phyloP scores from a whole-genome alignment of 2,797 vertebrate genomes.

The Nyctibius grandis region DNA sequence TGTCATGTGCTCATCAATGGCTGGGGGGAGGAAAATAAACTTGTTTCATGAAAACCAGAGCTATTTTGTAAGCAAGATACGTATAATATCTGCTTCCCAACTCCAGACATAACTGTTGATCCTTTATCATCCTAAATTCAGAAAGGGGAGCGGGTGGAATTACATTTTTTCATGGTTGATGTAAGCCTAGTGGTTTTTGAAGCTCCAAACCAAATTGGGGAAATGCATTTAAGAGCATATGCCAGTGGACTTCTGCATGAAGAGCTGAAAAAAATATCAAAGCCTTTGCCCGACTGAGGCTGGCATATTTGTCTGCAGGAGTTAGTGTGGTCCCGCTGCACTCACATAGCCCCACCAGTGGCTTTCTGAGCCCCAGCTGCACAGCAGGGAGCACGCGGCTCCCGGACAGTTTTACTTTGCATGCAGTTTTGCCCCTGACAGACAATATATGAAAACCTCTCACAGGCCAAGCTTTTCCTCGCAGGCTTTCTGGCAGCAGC shows the following conservation, averaged over 20 bases:
- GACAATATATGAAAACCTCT: background rate
- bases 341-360: background rate
- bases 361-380: background rate
- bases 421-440: background rate
- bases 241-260: background rate
- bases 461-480: background rate
- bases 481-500: background rate
- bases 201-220: slow-evolving; percentile 14
- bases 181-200: slow-evolving; percentile 11
- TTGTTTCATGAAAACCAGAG: slow-evolving; percentile 58
- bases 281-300: background rate
- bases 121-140: slow-evolving; percentile 54
- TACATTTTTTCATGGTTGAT: slow-evolving; percentile 1
- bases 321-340: background rate
- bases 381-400: background rate
- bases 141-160: background rate
- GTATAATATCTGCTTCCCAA: slow-evolving; percentile 9
- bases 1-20: slow-evolving; percentile 30
- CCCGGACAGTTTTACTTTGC: background rate
- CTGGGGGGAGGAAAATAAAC: slow-evolving; percentile 42
- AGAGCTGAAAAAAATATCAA: slow-evolving; percentile 20
- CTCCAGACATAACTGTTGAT: slow-evolving; percentile 23
- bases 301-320: background rate
- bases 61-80: slow-evolving; percentile 34
- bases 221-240: slow-evolving; percentile 24